phyloP scores from a whole-genome alignment of 2,888 invertebrate species.

The Oscheius sp. region DNA sequence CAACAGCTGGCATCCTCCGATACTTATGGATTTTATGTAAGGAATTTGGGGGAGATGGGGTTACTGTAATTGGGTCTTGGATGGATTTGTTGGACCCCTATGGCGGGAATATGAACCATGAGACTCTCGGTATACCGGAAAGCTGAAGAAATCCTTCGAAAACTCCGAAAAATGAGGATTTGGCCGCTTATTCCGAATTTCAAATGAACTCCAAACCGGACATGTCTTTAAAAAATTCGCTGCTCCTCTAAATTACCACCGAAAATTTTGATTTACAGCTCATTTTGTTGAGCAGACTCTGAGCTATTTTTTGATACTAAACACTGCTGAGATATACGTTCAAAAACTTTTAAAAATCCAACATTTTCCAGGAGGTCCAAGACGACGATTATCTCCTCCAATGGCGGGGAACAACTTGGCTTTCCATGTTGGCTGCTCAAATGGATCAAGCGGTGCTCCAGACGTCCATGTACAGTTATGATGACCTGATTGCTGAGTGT shows the following conservation, averaged over 20 bases:
- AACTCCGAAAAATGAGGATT: too few relatives aligned
- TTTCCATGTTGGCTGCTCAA: slow-evolving; percentile 38
- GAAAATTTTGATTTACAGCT: too few relatives aligned
- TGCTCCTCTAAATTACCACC: too few relatives aligned
- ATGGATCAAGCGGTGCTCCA: slow-evolving; percentile 36
- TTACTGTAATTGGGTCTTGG: too few relatives aligned
- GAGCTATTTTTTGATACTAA: too few relatives aligned
- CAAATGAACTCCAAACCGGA: too few relatives aligned
- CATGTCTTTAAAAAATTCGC: not conserved
- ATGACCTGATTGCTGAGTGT: slow-evolving; percentile 56
- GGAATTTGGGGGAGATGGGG: not conserved
- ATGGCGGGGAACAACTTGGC: slow-evolving; percentile 20
- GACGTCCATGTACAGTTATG: slow-evolving; percentile 46
- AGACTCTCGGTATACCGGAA: not conserved
- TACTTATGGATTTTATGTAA: slow-evolving; percentile 30
- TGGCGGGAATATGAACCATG: not conserved
- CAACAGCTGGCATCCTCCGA: slow-evolving; percentile 29
- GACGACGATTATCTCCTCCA: slow-evolving; percentile 37
- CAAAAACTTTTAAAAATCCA: slow-evolving; percentile 38
- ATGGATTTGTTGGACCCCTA: too few relatives aligned
- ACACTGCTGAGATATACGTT: too few relatives aligned
- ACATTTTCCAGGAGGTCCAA: slow-evolving; percentile 35
- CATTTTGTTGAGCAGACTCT: too few relatives aligned
- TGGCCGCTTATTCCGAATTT: too few relatives aligned
- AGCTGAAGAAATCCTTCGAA: too few relatives aligned